phyloP scores from a whole-genome alignment of 2,797 vertebrate species.

The Alfaro cultratus region DNA sequence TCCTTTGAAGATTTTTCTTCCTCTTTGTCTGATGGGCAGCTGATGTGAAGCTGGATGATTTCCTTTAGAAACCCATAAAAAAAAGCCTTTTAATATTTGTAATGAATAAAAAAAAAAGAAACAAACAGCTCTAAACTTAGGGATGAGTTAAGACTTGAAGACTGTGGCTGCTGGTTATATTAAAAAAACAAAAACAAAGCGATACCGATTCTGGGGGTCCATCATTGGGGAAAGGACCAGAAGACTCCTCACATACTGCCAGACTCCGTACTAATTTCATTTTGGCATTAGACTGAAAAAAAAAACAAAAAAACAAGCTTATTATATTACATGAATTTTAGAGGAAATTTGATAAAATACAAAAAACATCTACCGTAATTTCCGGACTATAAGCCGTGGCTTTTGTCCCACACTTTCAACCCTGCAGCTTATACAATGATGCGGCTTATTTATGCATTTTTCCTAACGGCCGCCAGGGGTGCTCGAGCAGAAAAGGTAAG shows the following conservation, averaged over 20 bases:
- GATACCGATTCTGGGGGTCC: constrained; percentile 87
- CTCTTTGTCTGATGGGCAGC: constrained; percentile 97
- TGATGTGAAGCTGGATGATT: constrained; percentile 97
- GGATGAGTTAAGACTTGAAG: background rate
- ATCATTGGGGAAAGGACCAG: constrained; percentile 87
- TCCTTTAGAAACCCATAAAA: constrained; percentile 78
- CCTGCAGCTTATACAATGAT: too few relatives aligned
- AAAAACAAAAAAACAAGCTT: constrained; percentile 21
- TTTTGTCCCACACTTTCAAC: too few relatives aligned
- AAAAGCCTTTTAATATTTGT: background rate
- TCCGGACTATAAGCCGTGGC: too few relatives aligned
- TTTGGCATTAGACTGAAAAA: constrained; percentile 94
- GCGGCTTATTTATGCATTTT: too few relatives aligned
- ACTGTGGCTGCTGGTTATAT: constrained; percentile 12
- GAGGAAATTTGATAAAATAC: background rate
- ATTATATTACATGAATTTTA: background rate
- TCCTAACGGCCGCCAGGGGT: too few relatives aligned
- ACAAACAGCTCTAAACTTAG: background rate
- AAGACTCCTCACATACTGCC: constrained; percentile 97
- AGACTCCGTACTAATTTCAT: constrained; percentile 96
- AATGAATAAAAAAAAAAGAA: background rate
- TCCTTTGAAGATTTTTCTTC: constrained; percentile 95
- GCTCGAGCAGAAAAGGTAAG: too few relatives aligned
- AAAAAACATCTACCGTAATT: background rate
- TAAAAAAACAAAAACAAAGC: background rate